These are phyloP conservation scores for Dasypogon diadema DNA, from an alignment of 2,888 invertebrate species.

Conservation along the genomic window DNA sequence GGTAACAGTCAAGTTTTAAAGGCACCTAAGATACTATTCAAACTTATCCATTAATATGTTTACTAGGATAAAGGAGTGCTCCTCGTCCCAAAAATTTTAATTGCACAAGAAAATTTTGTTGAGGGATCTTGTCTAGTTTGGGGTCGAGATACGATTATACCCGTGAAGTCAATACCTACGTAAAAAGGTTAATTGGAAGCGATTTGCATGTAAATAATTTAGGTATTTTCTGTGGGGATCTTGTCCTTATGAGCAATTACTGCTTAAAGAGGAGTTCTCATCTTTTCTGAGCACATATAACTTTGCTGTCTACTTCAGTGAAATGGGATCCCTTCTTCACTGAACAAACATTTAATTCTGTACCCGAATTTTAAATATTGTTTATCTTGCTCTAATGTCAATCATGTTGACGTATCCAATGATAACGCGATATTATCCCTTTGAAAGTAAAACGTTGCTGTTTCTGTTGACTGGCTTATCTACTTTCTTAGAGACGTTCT, in stretches of 20 bases:
- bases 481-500: slow-evolving; percentile 11
- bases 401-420: slow-evolving; percentile 37
- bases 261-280: background rate
- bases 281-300: background rate
- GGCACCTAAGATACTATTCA: no score
- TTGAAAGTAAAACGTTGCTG: slow-evolving; percentile 20
- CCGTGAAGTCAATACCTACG: background rate
- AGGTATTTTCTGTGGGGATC: background rate
- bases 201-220: slow-evolving; percentile 32
- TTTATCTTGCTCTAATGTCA: slow-evolving; percentile 26
- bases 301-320: background rate
- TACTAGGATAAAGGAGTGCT: no score
- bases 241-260: slow-evolving; percentile 14
- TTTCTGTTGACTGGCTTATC: slow-evolving; percentile 37
- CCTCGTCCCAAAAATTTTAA: no score
- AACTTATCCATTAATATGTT: no score
- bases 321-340: slow-evolving; percentile 5
- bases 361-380: slow-evolving; percentile 40
- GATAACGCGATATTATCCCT: slow-evolving; percentile 31
- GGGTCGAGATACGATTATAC: no score
- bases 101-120: no score
- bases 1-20: no score
- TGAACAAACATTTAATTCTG: slow-evolving; percentile 5
- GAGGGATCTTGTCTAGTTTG: no score
- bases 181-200: background rate